Evolutionary conservation across 2,888 invertebrate species (phyloP), one percentile per base, ranked within the genome.

Genomic region (Diadegma fenestrale): DNA sequence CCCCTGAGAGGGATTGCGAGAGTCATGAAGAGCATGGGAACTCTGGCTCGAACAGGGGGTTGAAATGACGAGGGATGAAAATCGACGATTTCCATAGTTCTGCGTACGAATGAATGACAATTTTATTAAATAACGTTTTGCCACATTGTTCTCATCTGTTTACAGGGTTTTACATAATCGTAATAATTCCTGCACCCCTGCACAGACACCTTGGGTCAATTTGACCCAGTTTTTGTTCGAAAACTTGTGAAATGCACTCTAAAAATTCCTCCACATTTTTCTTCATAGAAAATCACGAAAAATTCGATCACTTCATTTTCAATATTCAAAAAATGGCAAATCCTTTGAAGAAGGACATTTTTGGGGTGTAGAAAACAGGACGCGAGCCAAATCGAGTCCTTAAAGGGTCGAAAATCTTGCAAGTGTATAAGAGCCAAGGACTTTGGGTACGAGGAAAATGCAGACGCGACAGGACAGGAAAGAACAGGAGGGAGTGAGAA

Each of bases 41-140:
- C 51, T 33, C 48, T 51, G 30, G 10, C 33, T 17, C 17, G 41
- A 30, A 66, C 14, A 71, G 43, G 48, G 48, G 69, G 63, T 41
- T 43, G 61, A 48, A 77, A 54, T 37, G 72, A 17, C 19, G 66
- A 51, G 30, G 54, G 71, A 66, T 71, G 77, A 73, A 82, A 77
- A 61, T 41, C 12, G 63, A 30, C 7, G 33, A 78, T 82, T 82
- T 43, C 68, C 30, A 26, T 64, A 19, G 19, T 51, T n/a, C n/a
- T n/a, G n/a, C n/a, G 72, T 82, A 84, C 73, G 77, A 85, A 84
- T 80, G 75, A 89, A 87, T 86, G 84, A 86, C 58, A 75, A 77
- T 88, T 88, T 86, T 87, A 87, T 87, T 84, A 79, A 80, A 85
- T 81, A 85, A 85, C 76, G 22, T 51, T 37, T 22, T 6, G 64